These are phyloP conservation scores for Rhadinocentrus ornatus DNA, from an alignment of 2,797 vertebrate species.

Conservation along the genomic window DNA sequence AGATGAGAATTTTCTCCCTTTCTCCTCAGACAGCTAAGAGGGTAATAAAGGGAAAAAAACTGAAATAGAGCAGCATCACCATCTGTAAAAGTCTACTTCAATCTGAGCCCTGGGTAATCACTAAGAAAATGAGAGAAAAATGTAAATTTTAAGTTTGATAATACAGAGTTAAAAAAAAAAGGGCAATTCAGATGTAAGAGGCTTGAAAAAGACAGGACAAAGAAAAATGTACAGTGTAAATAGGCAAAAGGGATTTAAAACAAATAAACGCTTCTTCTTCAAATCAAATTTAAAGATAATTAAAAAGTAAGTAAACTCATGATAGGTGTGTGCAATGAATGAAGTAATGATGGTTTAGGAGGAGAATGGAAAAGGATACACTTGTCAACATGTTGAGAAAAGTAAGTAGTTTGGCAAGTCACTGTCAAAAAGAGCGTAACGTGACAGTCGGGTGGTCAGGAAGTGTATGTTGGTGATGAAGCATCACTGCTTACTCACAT, in stretches of 20 bases:
- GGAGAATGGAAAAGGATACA: not conserved
- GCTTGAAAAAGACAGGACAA: slow-evolving; percentile 13
- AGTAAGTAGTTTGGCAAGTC: slow-evolving; percentile 12
- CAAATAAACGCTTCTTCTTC: not conserved
- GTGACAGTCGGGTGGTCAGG: slow-evolving; percentile 34
- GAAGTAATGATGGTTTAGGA: slow-evolving; percentile 9
- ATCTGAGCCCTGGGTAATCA: slow-evolving; percentile 5
- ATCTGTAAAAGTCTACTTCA: slow-evolving; percentile 31
- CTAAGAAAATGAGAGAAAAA: slow-evolving; percentile 50
- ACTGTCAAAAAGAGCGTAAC: not conserved
- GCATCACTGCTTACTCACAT: slow-evolving; percentile 9
- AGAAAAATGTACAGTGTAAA: slow-evolving; percentile 19
- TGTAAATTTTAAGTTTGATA: slow-evolving; percentile 35
- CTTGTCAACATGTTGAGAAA: slow-evolving; percentile 6
- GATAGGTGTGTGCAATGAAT: not conserved
- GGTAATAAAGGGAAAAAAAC: slow-evolving; percentile 9
- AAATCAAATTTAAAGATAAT: not conserved
- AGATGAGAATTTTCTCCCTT: slow-evolving; percentile 14
- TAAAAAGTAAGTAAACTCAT: slow-evolving; percentile 9
- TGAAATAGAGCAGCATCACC: slow-evolving; percentile 12
- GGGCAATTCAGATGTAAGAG: slow-evolving; percentile 17
- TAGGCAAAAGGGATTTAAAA: not conserved
- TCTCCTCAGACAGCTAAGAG: slow-evolving; percentile 3
- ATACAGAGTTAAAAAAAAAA: slow-evolving; percentile 29
- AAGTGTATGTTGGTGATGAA: slow-evolving; percentile 20